These are phyloP conservation scores for Bombylius major DNA, from an alignment of 2,888 invertebrate species.

Conservation along the genomic window DNA sequence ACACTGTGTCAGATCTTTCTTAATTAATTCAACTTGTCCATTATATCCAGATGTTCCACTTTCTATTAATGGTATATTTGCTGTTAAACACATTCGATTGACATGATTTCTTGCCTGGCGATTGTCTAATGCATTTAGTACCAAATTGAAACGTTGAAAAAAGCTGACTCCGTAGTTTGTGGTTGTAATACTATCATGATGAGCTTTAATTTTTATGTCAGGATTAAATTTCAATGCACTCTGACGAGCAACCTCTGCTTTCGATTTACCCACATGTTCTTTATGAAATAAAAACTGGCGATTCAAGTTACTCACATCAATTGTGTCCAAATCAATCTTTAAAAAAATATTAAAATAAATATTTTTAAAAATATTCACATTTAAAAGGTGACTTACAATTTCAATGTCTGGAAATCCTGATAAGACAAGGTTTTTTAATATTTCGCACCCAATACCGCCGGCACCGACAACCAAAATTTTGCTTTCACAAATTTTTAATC, in stretches of 20 bases:
- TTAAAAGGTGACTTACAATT: conserved; percentile 54
- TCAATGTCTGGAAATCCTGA: conserved; percentile 88
- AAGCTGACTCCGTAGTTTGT: conserved; percentile 80
- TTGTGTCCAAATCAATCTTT: conserved; percentile 98
- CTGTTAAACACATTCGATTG: conserved; percentile 95
- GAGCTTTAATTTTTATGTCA: conserved; percentile 72
- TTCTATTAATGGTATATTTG: conserved; percentile 87
- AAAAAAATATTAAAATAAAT: conserved; percentile 27
- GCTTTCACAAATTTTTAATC: conserved; percentile 51
- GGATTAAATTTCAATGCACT: conserved; percentile 83
- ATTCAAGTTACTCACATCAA: conserved; percentile 97
- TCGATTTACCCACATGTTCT: conserved; percentile 95
- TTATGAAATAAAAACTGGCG: conserved; percentile 98
- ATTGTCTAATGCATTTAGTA: conserved; percentile 96
- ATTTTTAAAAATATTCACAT: neutral
- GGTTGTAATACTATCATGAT: conserved; percentile 88
- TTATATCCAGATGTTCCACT: conserved; percentile 96
- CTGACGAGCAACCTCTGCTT: conserved; percentile 82
- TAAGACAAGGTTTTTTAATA: conserved; percentile 91
- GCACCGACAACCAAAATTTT: conserved; percentile 87
- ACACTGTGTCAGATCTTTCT: conserved; percentile 81
- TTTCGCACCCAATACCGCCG: conserved; percentile 98
- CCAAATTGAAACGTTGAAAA: conserved; percentile 81
- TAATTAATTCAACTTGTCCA: conserved; percentile 86
- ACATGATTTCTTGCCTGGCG: conserved; percentile 94